Conservation (phyloP, 2,888 invertebrate species). For the Yponomeuta evonymella region DNA sequence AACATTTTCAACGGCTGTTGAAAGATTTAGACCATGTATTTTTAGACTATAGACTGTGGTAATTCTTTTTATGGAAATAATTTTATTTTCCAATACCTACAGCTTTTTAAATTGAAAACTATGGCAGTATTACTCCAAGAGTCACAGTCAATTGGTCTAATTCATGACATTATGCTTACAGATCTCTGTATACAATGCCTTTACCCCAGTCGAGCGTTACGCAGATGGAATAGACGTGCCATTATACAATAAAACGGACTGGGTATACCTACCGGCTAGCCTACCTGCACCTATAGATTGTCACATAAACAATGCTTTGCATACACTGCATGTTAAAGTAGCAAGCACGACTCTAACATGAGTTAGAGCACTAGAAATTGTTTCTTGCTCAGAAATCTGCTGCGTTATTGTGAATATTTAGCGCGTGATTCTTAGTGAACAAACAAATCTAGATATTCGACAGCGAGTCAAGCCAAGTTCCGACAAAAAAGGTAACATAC, state of each 20-base stretch:
- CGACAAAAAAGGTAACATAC: too few species aligned
- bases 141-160: background rate
- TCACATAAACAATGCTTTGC: background rate
- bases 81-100: too few species aligned
- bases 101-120: background rate
- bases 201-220: background rate
- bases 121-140: background rate
- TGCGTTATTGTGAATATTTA: background rate
- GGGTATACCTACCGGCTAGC: background rate
- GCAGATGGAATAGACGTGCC: background rate
- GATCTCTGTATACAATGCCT: background rate
- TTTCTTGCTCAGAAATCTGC: background rate
- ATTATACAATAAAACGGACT: background rate
- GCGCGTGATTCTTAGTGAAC: too few species aligned
- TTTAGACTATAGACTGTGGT: too few species aligned
- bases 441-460: too few species aligned
- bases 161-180: background rate
- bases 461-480: too few species aligned
- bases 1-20: background rate
- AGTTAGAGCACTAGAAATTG: background rate
- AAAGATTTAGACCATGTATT: background rate
- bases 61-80: too few species aligned
- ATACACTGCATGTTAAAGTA: background rate
- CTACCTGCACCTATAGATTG: background rate
- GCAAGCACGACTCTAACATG: background rate